Percentiles rank a stretch among this genome's conserved stretches.
phyloP scores from a whole-genome alignment of 2,888 invertebrate species.

The Ischnura elegans region DNA sequence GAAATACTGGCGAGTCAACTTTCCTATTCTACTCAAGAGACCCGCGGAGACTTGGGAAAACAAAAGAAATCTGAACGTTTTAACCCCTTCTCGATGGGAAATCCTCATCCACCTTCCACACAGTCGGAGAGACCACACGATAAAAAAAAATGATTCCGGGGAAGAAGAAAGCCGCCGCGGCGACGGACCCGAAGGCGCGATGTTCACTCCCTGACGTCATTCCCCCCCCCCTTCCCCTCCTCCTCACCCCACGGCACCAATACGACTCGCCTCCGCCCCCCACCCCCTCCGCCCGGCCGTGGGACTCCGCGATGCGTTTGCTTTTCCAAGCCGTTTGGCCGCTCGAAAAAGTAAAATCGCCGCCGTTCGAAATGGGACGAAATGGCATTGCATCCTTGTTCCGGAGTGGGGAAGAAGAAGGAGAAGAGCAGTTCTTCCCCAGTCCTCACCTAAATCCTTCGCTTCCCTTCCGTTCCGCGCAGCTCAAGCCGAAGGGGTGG shows the following conservation, averaged over 20 bases:
- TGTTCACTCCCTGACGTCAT: not conserved
- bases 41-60: not conserved
- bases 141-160: not conserved
- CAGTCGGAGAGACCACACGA: not conserved
- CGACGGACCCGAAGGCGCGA: not conserved
- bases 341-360: not conserved
- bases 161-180: not conserved
- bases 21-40: not conserved
- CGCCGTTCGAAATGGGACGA: slow-evolving; percentile 3
- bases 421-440: not conserved
- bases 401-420: not conserved
- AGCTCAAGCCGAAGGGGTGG: not conserved
- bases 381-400: not conserved
- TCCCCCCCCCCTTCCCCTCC: not conserved
- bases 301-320: not conserved
- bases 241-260: not conserved
- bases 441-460: not conserved
- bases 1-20: not conserved
- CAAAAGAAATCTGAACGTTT: not conserved
- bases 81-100: not conserved
- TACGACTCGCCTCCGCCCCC: not conserved
- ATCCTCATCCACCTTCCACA: not conserved
- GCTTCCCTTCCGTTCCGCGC: not conserved
- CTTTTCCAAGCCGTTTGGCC: not conserved
- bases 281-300: not conserved